Percentiles rank a stretch among this genome's conserved stretches.
Conservation (phyloP, 2,888 invertebrate species). For the Agonum fuliginosum region DNA sequence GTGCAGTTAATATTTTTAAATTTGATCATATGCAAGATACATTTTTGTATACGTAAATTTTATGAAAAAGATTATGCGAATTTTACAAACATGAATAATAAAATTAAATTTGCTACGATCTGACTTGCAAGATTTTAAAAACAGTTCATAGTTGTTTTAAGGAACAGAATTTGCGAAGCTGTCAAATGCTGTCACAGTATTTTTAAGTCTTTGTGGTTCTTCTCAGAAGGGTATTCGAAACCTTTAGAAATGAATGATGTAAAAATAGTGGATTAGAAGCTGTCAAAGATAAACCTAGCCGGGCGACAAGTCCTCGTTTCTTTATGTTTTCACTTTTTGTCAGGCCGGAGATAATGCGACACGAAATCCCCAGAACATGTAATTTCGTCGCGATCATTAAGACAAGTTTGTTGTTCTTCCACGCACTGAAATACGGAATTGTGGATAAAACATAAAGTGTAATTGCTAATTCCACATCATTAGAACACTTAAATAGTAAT, state of each 20-base stretch:
- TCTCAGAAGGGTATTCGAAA: background rate
- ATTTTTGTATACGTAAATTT: no score
- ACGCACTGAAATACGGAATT: conserved; percentile 35
- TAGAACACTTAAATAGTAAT: conserved; percentile 56
- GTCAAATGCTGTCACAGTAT: no score
- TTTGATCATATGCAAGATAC: no score
- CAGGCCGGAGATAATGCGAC: conserved; percentile 25
- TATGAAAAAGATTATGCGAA: no score
- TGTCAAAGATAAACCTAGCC: conserved; percentile 24
- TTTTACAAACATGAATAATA: no score
- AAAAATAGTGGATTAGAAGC: conserved; percentile 29
- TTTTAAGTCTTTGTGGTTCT: background rate
- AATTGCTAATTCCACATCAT: conserved; percentile 53
- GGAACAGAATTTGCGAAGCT: no score
- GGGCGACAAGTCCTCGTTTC: background rate
- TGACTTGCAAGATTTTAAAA: no score
- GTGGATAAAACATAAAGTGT: conserved; percentile 34
- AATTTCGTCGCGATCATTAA: conserved; percentile 48
- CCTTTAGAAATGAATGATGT: background rate
- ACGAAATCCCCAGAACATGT: conserved; percentile 31
- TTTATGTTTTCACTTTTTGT: conserved; percentile 33
- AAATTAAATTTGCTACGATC: no score
- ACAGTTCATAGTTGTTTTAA: no score
- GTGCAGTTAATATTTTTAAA: no score
- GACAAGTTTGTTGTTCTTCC: conserved; percentile 45